A percentile compares a stretch with the other conserved stretches of the same genome.
Evolutionary conservation across 2,888 invertebrate genomes (phyloP).

Genomic region (Eucriotettix oculatus): DNA sequence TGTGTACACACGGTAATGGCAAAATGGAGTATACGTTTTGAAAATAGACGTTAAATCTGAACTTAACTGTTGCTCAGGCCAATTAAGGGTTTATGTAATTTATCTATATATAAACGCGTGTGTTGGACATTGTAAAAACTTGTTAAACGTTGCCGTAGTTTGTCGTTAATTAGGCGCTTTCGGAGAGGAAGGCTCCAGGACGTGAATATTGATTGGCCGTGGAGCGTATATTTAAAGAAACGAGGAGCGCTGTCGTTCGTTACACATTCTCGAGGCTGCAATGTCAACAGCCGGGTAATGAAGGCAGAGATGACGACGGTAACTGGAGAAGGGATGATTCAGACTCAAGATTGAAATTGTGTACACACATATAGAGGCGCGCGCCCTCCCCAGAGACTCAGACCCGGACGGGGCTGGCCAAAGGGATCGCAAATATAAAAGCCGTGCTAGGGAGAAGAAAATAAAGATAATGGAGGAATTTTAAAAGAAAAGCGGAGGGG

Average conservation of each 20-base stretch:
- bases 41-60: no score
- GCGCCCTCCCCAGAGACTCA: not conserved
- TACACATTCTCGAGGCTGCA: not conserved
- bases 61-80: no score
- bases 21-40: no score
- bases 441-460: not conserved
- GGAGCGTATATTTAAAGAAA: not conserved
- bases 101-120: no score
- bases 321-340: slow-evolving; percentile 4
- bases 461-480: not conserved
- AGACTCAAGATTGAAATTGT: slow-evolving; percentile 11
- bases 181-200: not conserved
- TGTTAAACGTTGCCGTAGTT: no score
- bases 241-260: not conserved
- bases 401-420: not conserved
- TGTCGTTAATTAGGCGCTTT: no score
- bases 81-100: no score
- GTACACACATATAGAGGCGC: slow-evolving; percentile 7
- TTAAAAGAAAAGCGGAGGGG: not conserved
- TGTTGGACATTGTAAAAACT: no score
- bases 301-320: slow-evolving; percentile 2
- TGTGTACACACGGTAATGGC: no score
- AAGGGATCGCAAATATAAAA: not conserved
- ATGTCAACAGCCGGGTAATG: slow-evolving; percentile 8
- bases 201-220: not conserved